These are phyloP conservation scores for Cavia porcellus DNA, from an alignment of 2,113 vertebrate species.

Conservation along the genomic window DNA sequence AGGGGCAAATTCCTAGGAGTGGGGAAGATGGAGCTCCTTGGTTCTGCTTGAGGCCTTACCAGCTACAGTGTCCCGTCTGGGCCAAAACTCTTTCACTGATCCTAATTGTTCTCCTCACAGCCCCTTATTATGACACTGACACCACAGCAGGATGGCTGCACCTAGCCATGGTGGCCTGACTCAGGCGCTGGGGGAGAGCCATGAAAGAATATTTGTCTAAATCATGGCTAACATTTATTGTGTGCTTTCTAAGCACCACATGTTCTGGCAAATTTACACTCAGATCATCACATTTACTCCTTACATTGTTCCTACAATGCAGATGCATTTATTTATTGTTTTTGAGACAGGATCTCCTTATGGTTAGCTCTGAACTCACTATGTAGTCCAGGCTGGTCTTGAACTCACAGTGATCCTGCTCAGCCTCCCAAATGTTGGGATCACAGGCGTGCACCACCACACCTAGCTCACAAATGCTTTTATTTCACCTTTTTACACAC, in stretches of 20 bases:
- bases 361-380: no score
- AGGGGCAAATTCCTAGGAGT: no score
- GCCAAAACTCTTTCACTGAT: no score
- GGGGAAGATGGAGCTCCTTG: no score
- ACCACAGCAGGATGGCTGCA: background rate
- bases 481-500: background rate
- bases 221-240: background rate
- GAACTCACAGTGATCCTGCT: background rate
- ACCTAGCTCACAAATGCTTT: background rate
- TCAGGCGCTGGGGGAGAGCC: fast-evolving
- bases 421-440: background rate
- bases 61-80: no score
- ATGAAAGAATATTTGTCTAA: fast-evolving
- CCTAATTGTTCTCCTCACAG: no score
- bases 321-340: background rate
- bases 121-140: no score
- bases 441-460: background rate
- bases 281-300: background rate
- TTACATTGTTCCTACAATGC: background rate
- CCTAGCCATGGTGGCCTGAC: fast-evolving
- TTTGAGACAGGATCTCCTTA: background rate
- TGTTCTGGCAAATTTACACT: background rate
- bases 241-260: background rate
- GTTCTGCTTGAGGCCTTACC: no score
- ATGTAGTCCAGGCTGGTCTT: background rate